phyloP scores from a whole-genome alignment of 1,140 invertebrate species.

The Euwallacea fornicatus region DNA sequence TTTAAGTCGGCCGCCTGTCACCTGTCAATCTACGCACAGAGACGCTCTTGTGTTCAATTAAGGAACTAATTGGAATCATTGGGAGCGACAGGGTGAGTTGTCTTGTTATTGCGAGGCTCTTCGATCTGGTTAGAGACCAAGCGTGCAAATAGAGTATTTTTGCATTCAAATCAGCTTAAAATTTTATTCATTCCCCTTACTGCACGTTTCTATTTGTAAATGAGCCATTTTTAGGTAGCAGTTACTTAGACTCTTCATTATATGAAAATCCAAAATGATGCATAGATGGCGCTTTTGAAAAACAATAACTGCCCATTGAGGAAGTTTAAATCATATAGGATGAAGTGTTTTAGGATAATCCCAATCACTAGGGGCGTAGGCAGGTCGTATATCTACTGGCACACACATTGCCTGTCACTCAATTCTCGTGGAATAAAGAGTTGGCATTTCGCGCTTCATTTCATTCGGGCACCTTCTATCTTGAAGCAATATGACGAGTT shows the following conservation, averaged over 20 bases:
- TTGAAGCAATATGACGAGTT: slow-evolving; percentile 29
- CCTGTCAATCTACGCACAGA: slow-evolving; percentile 36
- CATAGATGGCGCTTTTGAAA: no score
- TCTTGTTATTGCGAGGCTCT: slow-evolving; percentile 1
- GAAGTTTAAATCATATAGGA: no score
- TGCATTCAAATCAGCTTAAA: no score
- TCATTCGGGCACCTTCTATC: slow-evolving; percentile 31
- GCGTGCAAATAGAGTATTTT: no score
- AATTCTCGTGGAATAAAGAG: slow-evolving; percentile 12
- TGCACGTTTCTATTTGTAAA: no score
- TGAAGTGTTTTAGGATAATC: background rate
- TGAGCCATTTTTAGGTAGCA: no score
- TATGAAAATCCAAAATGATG: no score
- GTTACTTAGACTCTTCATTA: no score
- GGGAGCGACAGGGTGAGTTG: slow-evolving; percentile 13
- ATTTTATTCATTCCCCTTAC: no score
- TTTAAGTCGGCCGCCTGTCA: slow-evolving; percentile 37
- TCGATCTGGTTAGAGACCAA: no score
- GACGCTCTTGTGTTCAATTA: slow-evolving; percentile 38
- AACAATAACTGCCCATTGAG: no score
- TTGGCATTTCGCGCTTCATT: slow-evolving; percentile 33
- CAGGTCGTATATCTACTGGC: slow-evolving; percentile 3
- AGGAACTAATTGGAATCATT: slow-evolving; percentile 38
- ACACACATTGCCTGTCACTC: slow-evolving; percentile 27
- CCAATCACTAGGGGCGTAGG: slow-evolving; percentile 22